Base-by-base conservation (phyloP, 2,888 invertebrate species). In the Temnothorax ravouxi region DNA sequence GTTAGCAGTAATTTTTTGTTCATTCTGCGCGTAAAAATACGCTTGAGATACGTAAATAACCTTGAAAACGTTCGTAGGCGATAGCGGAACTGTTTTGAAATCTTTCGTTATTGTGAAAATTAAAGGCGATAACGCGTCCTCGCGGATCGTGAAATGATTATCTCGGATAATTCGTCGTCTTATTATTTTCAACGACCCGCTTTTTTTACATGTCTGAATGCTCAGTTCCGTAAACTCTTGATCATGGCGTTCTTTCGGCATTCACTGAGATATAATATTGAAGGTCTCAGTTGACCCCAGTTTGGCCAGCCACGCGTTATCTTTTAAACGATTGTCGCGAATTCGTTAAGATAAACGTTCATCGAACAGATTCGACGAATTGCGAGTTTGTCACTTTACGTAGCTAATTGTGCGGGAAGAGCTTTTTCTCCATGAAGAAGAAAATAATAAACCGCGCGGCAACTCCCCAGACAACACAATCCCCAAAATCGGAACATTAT, bases 221-320 rank as follows among this genome's bases (percentile, higher is more conserved):
- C 18, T 15, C n/a, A 75, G 18, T 72, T 66, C 29, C 11, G 38
- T 66, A 74, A 56, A 29, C 4, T 80, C 18, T 3, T 54, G 34
- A 25, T 21, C 34, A 54, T 18, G 64, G 61, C 69, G 82, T 62
- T 82, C 59, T 50, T 59, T 15, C 72, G 50, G 56, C 83, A 69
- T 67, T 67, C 83, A 90, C 90, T 86, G 89, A 90, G 90, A 90
- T 86, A 90, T 83, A 83, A 84, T 61, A 66, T 82, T 71, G 67
- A 86, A 89, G 88, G 90, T 89, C 90, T 90, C 90, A 84, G 90
- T 90, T 71, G 71, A 72, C 21, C 13, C 56, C 11, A n/a, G 34
- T 25, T 38, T 1, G 25, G 34, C 34, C 34, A 34, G 15, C 18
- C 77, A 15, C n/a, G 79, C 15, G 6, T 18, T 44, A 25, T 38